Evolutionary conservation across 2,888 invertebrate genomes (phyloP), one percentile per base, ranked within the genome.

Genomic region (Aphrophora alni): DNA sequence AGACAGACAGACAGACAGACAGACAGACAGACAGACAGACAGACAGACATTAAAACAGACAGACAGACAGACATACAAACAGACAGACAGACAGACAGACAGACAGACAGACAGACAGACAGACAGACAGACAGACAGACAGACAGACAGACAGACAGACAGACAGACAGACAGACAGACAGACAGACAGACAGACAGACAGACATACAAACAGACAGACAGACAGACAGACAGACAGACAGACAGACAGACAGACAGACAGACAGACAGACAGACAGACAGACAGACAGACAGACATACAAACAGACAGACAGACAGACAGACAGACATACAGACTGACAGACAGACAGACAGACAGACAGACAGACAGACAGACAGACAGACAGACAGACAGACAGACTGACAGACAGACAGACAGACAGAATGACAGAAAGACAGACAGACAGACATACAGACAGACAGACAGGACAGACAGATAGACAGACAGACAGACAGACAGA

Each of bases 311-410:
- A 79, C 75, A 76, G 75, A 79, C 76, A 76, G 79, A n/a, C n/a
- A n/a, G n/a, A n/a, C n/a, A n/a, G n/a, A n/a, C n/a, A n/a, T n/a
- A n/a, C n/a, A n/a, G n/a, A 77, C 76, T 5, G 74, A 33, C 75
- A 79, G 79, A 79, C 77, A 79, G 79, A 79, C 77, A 79, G 79
- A 79, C 77, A 79, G 79, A 79, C 77, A 79, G 79, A 79, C 77
- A 79, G 79, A 79, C 77, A 79, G 79, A 79, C 77, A 79, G 79
- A 79, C 78, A 77, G 77, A 77, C 77, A 77, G 77, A 77, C 77
- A 77, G 77, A 33, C 33, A 33, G 33, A 33, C 33, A 33, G 33
- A 33, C 33, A 33, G 33, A 77, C 77, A 33, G 77, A 69, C 59
- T 7, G 33, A 33, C 33, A 33, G 33, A 33, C 33, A 77, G 77